Evolutionary conservation across 2,113 vertebrate genomes (phyloP).

Genomic region (Phrynocephalus versicolor): DNA sequence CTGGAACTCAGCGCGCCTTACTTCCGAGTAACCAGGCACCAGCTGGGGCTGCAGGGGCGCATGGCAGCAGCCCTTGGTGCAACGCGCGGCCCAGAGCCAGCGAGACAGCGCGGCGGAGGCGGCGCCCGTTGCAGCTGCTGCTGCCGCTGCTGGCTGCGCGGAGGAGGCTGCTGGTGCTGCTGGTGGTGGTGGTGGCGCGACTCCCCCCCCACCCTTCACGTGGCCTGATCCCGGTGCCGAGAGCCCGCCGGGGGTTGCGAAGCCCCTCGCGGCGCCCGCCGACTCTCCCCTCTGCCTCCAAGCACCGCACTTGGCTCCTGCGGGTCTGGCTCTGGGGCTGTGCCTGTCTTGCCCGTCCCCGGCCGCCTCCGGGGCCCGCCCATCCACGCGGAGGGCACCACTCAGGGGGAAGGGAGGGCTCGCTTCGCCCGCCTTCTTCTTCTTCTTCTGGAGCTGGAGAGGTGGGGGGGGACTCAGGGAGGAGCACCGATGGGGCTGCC

Average conservation of each 20-base stretch:
- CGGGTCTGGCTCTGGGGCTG: background rate
- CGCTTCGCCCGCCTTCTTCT: too few species aligned
- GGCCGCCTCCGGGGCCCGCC: constrained; percentile 3
- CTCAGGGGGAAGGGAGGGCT: too few species aligned
- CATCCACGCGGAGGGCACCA: background rate
- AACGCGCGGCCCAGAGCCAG: background rate
- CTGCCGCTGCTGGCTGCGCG: background rate
- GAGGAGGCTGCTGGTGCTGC: too few species aligned
- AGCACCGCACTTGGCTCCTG: background rate
- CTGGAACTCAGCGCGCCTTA: too few species aligned
- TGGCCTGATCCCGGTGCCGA: too few species aligned
- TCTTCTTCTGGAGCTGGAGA: background rate
- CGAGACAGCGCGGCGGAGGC: background rate
- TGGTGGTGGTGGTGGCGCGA: too few species aligned
- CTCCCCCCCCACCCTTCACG: background rate
- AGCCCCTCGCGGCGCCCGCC: background rate
- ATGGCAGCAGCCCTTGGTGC: background rate
- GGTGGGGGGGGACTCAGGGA: background rate
- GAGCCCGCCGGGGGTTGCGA: background rate
- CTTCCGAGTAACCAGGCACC: background rate
- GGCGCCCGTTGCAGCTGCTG: background rate
- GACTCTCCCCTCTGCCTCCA: too few species aligned
- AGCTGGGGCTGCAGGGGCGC: background rate
- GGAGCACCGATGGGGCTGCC: too few species aligned
- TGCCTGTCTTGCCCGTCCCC: background rate